These are phyloP conservation scores for Pantherophis vulpinus DNA, from an alignment of 2,797 vertebrate genomes.

Conservation along the genomic window DNA sequence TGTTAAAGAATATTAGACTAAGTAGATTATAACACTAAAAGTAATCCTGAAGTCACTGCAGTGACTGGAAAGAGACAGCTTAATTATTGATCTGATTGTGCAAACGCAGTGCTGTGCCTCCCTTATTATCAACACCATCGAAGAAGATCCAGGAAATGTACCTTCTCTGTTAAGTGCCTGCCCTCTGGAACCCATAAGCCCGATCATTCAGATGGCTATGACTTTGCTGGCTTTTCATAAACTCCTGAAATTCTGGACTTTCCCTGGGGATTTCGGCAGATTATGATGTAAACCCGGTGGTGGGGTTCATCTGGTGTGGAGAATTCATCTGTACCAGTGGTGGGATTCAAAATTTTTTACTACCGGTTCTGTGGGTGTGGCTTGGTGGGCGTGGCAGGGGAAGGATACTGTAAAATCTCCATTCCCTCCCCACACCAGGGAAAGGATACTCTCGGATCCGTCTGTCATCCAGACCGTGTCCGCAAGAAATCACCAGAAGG, in stretches of 20 bases:
- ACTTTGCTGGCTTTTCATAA: not conserved
- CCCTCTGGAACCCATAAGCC: not conserved
- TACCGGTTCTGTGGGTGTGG: no score
- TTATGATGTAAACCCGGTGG: not conserved
- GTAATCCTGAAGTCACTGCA: not conserved
- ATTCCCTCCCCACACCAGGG: no score
- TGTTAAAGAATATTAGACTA: not conserved
- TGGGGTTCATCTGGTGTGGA: not conserved
- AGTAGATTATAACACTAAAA: not conserved
- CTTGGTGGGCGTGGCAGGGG: no score
- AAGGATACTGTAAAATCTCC: no score
- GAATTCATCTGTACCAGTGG: not conserved
- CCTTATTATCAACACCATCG: not conserved
- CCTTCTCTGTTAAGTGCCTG: not conserved
- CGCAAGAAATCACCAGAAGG: no score
- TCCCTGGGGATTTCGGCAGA: not conserved
- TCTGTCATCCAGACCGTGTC: no score
- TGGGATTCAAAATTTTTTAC: no score
- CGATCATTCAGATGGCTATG: not conserved
- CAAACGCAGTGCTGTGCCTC: not conserved
- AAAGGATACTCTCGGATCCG: no score
- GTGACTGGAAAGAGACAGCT: not conserved
- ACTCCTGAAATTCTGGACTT: not conserved
- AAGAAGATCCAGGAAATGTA: not conserved
- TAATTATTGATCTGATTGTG: not conserved